Evolutionary conservation across 2,888 invertebrate species (phyloP), one percentile per base, ranked within the genome.

Genomic region (Papilio protenor): DNA sequence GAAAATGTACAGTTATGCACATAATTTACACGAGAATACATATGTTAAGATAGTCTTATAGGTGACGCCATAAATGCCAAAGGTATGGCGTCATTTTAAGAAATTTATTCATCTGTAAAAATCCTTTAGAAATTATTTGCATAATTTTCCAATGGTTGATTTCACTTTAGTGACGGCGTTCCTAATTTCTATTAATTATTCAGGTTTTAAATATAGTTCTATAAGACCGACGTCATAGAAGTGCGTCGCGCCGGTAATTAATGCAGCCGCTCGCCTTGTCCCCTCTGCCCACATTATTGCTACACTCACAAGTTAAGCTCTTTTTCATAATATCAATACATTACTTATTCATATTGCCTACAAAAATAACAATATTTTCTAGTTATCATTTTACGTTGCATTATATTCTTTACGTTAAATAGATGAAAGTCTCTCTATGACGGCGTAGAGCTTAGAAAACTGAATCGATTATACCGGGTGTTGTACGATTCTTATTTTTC

Each of bases 171-270:
- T 40, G 52, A 27, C 33, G 3, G 16, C 23, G 52, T 33, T 40
- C 52, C 59, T 49, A 76, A 72, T 71, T 72, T 70, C 45, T 76
- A 47, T 61, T 47, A 33, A 64, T 55, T 40, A 76, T 70, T 27
- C 45, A 71, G 14, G 33, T 66, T 52, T 66, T 33, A 59, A 66
- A 52, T 66, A 33, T 59, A 55, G 11, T 45, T 16, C n/a, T 69
- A 61, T 70, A 16, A 45, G 21, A 52, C 33, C 74, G 77, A 77
- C 77, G 77, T 77, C 74, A 77, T 57, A 47, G 57, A 59, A 21
- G 49, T 70, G 40, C 59, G 59, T 70, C 23, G 59, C 16, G 18
- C 57, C 55, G 18, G n/a, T 74, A 73, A 77, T 74, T 47, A 73
- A 64, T 72, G 47, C 47, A 76, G 11, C 21, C 27, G 40, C 23